Evolutionary conservation across 2,797 vertebrate genomes (phyloP).

Genomic region (Pangasius mekongensis): DNA sequence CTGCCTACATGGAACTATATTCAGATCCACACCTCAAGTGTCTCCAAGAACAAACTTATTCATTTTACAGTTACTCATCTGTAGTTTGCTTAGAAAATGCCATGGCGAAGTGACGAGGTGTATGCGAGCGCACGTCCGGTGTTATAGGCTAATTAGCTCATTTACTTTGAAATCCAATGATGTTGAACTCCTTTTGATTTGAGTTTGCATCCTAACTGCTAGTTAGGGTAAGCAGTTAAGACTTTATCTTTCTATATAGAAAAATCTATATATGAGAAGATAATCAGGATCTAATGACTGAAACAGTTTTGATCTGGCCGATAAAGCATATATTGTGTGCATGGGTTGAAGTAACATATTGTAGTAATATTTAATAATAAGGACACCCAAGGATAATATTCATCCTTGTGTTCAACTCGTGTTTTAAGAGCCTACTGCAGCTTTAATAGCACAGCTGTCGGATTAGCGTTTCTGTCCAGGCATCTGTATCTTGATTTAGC

Average conservation of each 20-base stretch:
- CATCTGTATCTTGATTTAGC: slow-evolving; percentile 6
- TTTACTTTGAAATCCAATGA: neutral
- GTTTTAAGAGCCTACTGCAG: neutral
- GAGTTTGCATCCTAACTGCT: neutral
- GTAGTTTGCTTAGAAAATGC: neutral
- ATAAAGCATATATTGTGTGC: neutral
- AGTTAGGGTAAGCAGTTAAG: slow-evolving; percentile 47
- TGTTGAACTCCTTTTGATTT: slow-evolving; percentile 33
- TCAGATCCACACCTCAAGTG: slow-evolving; percentile 21
- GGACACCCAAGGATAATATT: neutral
- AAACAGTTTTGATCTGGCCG: too few species aligned
- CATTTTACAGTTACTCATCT: neutral
- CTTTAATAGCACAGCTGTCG: slow-evolving; percentile 3
- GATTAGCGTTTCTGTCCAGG: neutral
- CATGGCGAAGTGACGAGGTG: neutral
- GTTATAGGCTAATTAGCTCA: neutral
- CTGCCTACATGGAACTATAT: slow-evolving; percentile 33
- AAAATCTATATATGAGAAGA: neutral
- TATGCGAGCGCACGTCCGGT: neutral
- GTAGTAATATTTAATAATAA: neutral
- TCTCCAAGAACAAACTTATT: slow-evolving; percentile 8
- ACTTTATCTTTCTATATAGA: slow-evolving; percentile 5
- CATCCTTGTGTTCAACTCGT: neutral
- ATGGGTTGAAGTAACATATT: neutral
- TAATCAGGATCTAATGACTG: neutral